Base-by-base conservation (phyloP, 1,140 invertebrate genomes). In the Zeugodacus cucurbitae region DNA sequence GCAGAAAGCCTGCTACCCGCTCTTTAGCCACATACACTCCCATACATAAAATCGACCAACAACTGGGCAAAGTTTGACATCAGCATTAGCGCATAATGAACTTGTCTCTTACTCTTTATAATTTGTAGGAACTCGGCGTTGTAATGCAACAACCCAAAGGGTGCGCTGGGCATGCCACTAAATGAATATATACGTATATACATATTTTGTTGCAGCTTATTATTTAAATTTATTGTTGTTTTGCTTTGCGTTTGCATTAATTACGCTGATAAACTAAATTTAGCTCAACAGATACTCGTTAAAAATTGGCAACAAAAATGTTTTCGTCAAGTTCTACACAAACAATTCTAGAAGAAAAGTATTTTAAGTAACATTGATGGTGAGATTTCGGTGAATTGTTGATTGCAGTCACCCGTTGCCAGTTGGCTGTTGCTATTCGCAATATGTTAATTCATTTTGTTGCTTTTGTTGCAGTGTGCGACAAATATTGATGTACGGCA, bases 281-380 rank as follows among this genome's bases (percentile, higher is more conserved):
- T 82, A 74, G 67, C 67, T n/a, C 3, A 8, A 26, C 22, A 62
- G 20, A 48, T 48, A 48, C n/a, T 82, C n/a, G 41, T 82, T 70
- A 10, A 82, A 44, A 82, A 82, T 82, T 82, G 74, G 74, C 74
- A 82, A 48, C 26, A 41, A 22, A n/a, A 82, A 48, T 48, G 74
- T 82, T 82, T 82, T 44, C 74, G 74, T 82, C 41, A 48, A 82
- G 11, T 82, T 11, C 74, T 48, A 82, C 74, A 82, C 74, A 48
- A 82, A 82, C 74, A 82, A 82, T 26, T 44, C 34, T n/a, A 20
- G 10, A 0, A 8, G 34, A 82, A 82, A 11, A 26, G 20, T 48
- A 82, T 82, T 82, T 82, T 82, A 82, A 82, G 74, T 82, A 48
- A 54, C 74, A 82, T 48, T 26, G 41, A 82, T 82, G 74, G 44